phyloP scores from a whole-genome alignment of 37 sponge, comb jelly and placozoan genomes.

The Corticium candelabrum region DNA sequence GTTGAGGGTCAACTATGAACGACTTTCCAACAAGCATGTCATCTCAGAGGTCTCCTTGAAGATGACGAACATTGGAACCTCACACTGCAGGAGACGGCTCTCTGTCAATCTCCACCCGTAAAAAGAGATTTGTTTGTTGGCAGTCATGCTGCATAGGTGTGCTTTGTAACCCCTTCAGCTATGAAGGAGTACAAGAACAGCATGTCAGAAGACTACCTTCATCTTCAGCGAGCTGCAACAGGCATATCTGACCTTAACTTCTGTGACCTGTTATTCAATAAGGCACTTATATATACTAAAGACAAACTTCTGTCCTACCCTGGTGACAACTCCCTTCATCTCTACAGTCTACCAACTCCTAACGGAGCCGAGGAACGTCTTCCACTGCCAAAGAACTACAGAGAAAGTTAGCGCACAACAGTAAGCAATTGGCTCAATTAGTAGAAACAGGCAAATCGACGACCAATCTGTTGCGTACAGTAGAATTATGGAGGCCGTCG shows the following conservation, averaged over 20 bases:
- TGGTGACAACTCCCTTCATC: background rate
- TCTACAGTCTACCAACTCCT: background rate
- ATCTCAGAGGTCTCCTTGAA: conserved; percentile 27
- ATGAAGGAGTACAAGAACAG: conserved; percentile 14
- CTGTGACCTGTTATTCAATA: background rate
- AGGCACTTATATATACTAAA: background rate
- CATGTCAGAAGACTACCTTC: conserved; percentile 28
- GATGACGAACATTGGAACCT: conserved; percentile 31
- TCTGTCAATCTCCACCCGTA: conserved; percentile 2
- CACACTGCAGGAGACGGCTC: conserved; percentile 30
- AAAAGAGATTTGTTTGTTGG: conserved; percentile 30
- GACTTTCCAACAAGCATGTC: conserved; percentile 39
- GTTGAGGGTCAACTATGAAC: conserved; percentile 17
- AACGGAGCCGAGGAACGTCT: no score
- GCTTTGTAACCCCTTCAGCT: conserved; percentile 11
- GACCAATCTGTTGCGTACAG: no score
- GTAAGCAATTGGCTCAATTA: no score
- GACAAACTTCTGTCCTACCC: background rate
- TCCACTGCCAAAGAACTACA: no score
- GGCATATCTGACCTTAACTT: background rate
- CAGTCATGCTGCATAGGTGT: conserved; percentile 26
- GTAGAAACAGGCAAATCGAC: no score
- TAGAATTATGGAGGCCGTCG: no score
- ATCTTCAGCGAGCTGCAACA: background rate
- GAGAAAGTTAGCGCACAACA: background rate